Evolutionary conservation across 2,888 invertebrate species (phyloP).

Genomic region (Drosophila bunnanda): DNA sequence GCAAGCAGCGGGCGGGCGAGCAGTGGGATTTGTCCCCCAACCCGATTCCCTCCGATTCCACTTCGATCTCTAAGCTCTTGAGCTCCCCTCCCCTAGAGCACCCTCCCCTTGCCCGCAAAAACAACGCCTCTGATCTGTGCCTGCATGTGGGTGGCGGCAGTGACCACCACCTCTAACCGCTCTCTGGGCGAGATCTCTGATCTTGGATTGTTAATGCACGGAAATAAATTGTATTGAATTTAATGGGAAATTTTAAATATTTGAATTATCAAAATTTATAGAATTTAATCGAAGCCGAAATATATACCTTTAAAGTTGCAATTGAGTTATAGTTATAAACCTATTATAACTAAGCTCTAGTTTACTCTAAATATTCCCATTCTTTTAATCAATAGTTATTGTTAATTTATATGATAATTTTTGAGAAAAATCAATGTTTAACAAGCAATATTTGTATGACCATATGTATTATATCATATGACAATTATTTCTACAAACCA

Average conservation of each 20-base stretch:
- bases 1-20: slow-evolving; percentile 48
- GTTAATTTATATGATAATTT: too few species aligned
- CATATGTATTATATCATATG: too few species aligned
- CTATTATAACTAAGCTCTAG: too few species aligned
- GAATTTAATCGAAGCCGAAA: too few species aligned
- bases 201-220: slow-evolving; percentile 17
- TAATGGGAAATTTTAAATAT: neutral
- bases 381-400: too few species aligned
- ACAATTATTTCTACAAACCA: too few species aligned
- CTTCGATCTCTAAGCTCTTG: slow-evolving; percentile 1
- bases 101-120: neutral
- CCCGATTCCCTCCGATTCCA: neutral
- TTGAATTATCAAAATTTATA: too few species aligned
- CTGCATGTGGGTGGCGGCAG: slow-evolving; percentile 68
- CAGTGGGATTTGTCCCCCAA: neutral
- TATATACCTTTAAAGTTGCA: too few species aligned
- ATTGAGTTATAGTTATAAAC: too few species aligned
- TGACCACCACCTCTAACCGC: slow-evolving; percentile 52
- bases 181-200: slow-evolving; percentile 26
- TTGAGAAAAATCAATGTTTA: too few species aligned
- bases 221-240: neutral
- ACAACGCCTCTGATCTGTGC: slow-evolving; percentile 27
- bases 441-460: too few species aligned
- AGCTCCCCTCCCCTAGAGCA: neutral
- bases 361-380: too few species aligned